Percentiles rank a stretch among this genome's conserved stretches.
Evolutionary conservation across 2,113 vertebrate genomes (phyloP).

Genomic region (Notiomystis cincta): DNA sequence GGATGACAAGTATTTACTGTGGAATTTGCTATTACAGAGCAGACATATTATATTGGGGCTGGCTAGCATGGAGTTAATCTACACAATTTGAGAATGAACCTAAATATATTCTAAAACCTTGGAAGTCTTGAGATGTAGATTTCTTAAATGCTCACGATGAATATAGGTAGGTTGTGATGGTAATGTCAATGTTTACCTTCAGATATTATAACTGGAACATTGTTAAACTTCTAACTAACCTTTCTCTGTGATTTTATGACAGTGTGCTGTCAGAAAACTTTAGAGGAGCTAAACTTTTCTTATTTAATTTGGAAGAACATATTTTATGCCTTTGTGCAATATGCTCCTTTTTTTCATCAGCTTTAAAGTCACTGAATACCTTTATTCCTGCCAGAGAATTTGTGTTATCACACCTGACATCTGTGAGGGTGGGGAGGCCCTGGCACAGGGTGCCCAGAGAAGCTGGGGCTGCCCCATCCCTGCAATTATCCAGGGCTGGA

Average conservation of each 20-base stretch:
- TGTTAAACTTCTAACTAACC: neutral
- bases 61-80: neutral
- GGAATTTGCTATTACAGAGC: neutral
- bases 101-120: neutral
- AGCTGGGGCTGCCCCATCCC: neutral
- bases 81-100: neutral
- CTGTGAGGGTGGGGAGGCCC: neutral
- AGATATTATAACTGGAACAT: neutral
- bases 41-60: neutral
- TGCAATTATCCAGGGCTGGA: accelerated
- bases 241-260: neutral
- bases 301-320: neutral
- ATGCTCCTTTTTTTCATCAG: neutral
- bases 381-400: neutral
- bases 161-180: neutral
- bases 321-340: neutral
- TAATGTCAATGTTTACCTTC: neutral
- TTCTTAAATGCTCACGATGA: neutral
- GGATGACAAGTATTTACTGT: neutral
- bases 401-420: neutral
- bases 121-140: neutral
- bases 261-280: neutral
- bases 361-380: neutral
- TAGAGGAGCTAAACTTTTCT: neutral
- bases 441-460: neutral